phyloP scores from a whole-genome alignment of 2,888 invertebrate genomes.

The Drosophila leonis region DNA sequence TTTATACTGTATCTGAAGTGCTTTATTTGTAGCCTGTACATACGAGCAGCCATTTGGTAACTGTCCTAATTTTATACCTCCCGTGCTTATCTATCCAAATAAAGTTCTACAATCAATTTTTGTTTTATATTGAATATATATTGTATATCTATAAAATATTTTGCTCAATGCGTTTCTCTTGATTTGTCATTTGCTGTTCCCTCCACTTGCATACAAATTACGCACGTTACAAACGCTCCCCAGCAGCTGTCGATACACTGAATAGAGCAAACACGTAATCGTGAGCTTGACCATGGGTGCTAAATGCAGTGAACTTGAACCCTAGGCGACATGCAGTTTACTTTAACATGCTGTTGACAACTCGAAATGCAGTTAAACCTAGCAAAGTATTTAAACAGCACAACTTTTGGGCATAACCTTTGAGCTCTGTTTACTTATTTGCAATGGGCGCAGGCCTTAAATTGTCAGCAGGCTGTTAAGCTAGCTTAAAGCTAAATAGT shows the following conservation, averaged over 20 bases:
- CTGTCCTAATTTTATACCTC: constrained; percentile 18
- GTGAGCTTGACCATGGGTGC: constrained; percentile 2
- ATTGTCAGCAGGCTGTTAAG: not conserved
- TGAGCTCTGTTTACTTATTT: not conserved
- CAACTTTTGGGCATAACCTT: not conserved
- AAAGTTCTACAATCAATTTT: constrained; percentile 54
- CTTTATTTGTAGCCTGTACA: constrained; percentile 45
- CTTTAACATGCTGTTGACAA: not conserved
- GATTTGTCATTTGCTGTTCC: constrained; percentile 24
- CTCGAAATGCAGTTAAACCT: not conserved
- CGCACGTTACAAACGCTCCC: constrained; percentile 1
- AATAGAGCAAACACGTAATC: constrained; percentile 32
- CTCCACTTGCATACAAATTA: constrained; percentile 63
- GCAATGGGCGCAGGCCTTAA: too few relatives aligned
- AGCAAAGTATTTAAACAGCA: not conserved
- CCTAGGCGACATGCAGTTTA: constrained; percentile 17
- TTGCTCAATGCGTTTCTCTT: constrained; percentile 16
- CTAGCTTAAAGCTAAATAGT: not conserved
- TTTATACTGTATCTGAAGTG: constrained; percentile 12
- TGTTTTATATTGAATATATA: constrained; percentile 45
- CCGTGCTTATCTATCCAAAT: constrained; percentile 53
- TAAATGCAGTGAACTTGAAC: constrained; percentile 56
- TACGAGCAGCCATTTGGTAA: constrained; percentile 43
- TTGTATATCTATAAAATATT: too few relatives aligned
- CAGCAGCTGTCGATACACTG: constrained; percentile 3